Evolutionary conservation across 2,113 vertebrate species (phyloP).

Genomic region (Myotis lucifugus): DNA sequence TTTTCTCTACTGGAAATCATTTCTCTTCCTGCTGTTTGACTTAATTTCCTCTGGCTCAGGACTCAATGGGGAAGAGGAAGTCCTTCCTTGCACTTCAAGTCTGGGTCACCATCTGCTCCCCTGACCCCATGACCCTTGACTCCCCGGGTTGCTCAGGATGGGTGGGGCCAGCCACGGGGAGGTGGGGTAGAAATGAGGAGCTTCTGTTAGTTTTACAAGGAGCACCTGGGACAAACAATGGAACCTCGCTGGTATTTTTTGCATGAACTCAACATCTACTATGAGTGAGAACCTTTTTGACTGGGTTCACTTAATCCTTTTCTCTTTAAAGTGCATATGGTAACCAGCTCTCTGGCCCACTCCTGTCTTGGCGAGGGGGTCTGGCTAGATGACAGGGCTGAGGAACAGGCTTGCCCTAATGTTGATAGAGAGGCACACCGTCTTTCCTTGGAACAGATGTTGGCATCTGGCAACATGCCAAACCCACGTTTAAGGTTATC

Average conservation of each 20-base stretch:
- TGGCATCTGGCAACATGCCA: background rate
- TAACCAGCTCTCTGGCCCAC: background rate
- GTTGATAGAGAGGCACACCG: background rate
- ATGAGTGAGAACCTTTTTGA: background rate
- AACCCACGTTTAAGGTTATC: background rate
- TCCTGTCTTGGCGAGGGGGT: background rate
- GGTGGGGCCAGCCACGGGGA: background rate
- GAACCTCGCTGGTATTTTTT: background rate
- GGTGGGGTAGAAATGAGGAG: background rate
- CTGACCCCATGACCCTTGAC: background rate
- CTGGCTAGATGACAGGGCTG: background rate
- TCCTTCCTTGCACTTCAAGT: background rate
- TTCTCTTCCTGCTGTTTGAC: slow-evolving; percentile 23
- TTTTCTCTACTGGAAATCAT: background rate
- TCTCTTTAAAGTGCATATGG: background rate
- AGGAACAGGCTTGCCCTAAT: background rate
- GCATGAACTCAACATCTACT: background rate
- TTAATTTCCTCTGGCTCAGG: background rate
- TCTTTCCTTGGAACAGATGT: background rate
- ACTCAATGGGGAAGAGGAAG: slow-evolving; percentile 4
- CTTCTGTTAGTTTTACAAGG: background rate
- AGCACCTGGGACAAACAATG: background rate
- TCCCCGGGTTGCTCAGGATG: background rate
- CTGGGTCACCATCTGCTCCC: slow-evolving; percentile 4
- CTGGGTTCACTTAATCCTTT: background rate